Evolutionary conservation across 2,888 invertebrate species (phyloP).

Genomic region (Balanococcus diminutus): DNA sequence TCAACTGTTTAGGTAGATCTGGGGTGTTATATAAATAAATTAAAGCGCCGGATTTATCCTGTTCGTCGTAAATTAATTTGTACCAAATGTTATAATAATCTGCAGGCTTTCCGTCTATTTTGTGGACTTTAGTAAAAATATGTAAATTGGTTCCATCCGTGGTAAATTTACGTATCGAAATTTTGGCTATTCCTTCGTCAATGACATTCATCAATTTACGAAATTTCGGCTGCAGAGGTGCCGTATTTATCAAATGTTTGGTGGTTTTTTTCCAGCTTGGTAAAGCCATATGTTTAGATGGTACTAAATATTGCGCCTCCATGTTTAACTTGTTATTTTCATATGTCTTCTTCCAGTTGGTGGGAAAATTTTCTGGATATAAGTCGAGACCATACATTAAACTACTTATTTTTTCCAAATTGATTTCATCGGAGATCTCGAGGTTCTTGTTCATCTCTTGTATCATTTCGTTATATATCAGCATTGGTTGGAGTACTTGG

Average conservation of each 20-base stretch:
- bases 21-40: neutral
- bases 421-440: no score
- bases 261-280: neutral
- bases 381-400: neutral
- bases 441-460: neutral
- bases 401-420: neutral
- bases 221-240: neutral
- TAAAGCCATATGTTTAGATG: neutral
- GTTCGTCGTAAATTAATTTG: neutral
- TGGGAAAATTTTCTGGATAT: no score
- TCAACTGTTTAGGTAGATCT: neutral
- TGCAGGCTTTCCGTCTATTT: neutral
- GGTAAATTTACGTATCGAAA: neutral
- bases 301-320: neutral
- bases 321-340: neutral
- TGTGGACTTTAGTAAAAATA: neutral
- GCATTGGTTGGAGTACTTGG: neutral
- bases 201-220: neutral
- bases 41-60: neutral
- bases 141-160: neutral
- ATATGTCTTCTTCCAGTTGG: neutral
- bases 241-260: neutral
- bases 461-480: neutral
- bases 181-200: neutral
- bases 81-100: neutral